A percentile compares a stretch with the other conserved stretches of the same genome.
Evolutionary conservation across 2,888 invertebrate species (phyloP).

Genomic region (Hydrotaea diabolus): DNA sequence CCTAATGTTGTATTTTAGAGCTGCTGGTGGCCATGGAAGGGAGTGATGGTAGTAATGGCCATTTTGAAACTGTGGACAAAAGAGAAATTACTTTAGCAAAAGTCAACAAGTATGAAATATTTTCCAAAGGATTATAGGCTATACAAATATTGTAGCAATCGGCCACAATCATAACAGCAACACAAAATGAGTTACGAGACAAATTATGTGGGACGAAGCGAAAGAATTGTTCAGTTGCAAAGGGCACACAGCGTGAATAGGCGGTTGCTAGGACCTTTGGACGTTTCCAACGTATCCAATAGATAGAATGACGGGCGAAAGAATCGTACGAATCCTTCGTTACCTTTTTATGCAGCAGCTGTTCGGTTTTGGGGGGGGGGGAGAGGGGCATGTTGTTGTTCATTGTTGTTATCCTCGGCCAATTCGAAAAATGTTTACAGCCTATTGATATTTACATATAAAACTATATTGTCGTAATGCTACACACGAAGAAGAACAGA

Average conservation of each 20-base stretch:
- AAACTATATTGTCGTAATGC: constrained; percentile 18
- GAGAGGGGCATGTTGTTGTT: not conserved
- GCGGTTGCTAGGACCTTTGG: too few species aligned
- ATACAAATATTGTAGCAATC: constrained; percentile 36
- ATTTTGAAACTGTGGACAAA: not conserved
- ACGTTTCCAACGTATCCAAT: too few species aligned
- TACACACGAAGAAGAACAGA: not conserved
- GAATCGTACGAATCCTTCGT: not conserved
- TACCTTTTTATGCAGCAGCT: not conserved
- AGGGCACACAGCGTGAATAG: not conserved
- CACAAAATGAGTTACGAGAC: constrained; percentile 44
- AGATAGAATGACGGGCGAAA: not conserved
- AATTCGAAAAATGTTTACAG: constrained; percentile 34
- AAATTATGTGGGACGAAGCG: constrained; percentile 24
- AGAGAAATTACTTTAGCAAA: constrained; percentile 20
- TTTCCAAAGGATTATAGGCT: constrained; percentile 19
- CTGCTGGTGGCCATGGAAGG: too few species aligned
- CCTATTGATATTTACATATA: constrained; percentile 41
- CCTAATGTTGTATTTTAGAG: not conserved
- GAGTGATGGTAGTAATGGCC: not conserved
- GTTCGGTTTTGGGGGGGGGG: not conserved
- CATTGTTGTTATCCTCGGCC: constrained; percentile 4
- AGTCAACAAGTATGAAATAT: constrained; percentile 54
- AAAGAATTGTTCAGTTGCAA: not conserved
- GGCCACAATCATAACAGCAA: constrained; percentile 51